phyloP scores from a whole-genome alignment of 2,888 invertebrate genomes.

The Drosophila falleni region DNA sequence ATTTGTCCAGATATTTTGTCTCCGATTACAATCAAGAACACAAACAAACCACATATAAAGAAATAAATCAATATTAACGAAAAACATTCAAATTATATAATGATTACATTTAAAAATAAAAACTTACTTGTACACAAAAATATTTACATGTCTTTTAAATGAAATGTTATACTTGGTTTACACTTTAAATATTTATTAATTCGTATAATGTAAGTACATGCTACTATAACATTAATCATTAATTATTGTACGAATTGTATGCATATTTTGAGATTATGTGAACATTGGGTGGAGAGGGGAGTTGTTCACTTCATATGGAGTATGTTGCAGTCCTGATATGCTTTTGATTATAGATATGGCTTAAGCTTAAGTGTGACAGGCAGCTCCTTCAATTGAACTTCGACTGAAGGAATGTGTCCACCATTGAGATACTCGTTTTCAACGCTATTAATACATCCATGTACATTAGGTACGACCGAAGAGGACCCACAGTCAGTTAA shows the following conservation, averaged over 20 bases:
- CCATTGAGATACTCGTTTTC: slow-evolving; percentile 42
- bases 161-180: background rate
- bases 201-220: slow-evolving; percentile 15
- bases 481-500: slow-evolving; percentile 62
- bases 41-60: slow-evolving; percentile 15
- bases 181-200: slow-evolving; percentile 17
- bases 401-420: slow-evolving; percentile 39
- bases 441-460: slow-evolving; percentile 20
- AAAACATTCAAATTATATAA: slow-evolving; percentile 67
- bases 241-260: slow-evolving; percentile 29
- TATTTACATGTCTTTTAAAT: background rate
- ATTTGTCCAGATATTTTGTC: slow-evolving; percentile 32
- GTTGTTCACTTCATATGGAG: slow-evolving; percentile 5
- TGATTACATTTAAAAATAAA: slow-evolving; percentile 70
- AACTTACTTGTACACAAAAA: slow-evolving; percentile 64
- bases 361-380: slow-evolving; percentile 41
- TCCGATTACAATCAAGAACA: slow-evolving; percentile 27
- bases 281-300: slow-evolving; percentile 1
- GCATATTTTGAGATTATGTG: slow-evolving; percentile 28
- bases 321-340: slow-evolving; percentile 25
- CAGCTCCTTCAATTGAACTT: slow-evolving; percentile 24
- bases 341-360: slow-evolving; percentile 15
- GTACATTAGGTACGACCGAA: slow-evolving; percentile 37
- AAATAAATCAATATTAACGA: slow-evolving; percentile 20
- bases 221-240: slow-evolving; percentile 21